Percentiles rank a stretch among this genome's conserved stretches.
Conservation (phyloP, 1,140 invertebrate species). For the Drosophila nasuta region DNA sequence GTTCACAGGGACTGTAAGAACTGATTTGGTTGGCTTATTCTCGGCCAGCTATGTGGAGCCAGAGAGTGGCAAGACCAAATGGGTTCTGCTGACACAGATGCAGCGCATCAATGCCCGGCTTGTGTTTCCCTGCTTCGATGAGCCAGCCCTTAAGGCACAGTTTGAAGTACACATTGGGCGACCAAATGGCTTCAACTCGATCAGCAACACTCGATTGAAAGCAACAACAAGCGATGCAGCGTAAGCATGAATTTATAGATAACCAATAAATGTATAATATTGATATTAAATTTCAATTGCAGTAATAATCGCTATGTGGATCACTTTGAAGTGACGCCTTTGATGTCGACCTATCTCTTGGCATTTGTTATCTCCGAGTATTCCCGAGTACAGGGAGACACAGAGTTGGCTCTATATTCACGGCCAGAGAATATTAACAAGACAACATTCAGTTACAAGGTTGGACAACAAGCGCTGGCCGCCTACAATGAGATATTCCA, state of each 20-base stretch:
- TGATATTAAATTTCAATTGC: slow-evolving; percentile 4
- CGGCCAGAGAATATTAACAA: slow-evolving; percentile 88
- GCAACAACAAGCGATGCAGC: slow-evolving; percentile 22
- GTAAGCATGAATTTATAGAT: slow-evolving; percentile 34
- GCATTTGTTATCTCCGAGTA: slow-evolving; percentile 91
- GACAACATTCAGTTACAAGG: slow-evolving; percentile 86
- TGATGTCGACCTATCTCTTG: slow-evolving; percentile 91
- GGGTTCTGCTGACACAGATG: slow-evolving; percentile 91
- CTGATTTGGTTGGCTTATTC: slow-evolving; percentile 87
- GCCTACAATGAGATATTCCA: slow-evolving; percentile 85
- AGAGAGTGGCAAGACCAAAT: slow-evolving; percentile 73
- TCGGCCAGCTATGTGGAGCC: slow-evolving; percentile 85
- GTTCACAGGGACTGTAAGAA: slow-evolving; percentile 84
- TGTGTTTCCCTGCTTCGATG: slow-evolving; percentile 96
- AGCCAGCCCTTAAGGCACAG: slow-evolving; percentile 93
- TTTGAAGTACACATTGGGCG: slow-evolving; percentile 89
- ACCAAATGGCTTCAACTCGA: slow-evolving; percentile 85
- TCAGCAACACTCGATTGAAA: slow-evolving; percentile 85
- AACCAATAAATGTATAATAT: neutral
- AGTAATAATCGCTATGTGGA: slow-evolving; percentile 61
- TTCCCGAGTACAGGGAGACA: slow-evolving; percentile 67
- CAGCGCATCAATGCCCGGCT: slow-evolving; percentile 93
- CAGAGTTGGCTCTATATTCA: slow-evolving; percentile 87
- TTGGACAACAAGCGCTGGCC: slow-evolving; percentile 85
- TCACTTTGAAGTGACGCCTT: slow-evolving; percentile 86